Base-by-base conservation (phyloP, 2,888 invertebrate genomes). In the Drosophila colorata region DNA sequence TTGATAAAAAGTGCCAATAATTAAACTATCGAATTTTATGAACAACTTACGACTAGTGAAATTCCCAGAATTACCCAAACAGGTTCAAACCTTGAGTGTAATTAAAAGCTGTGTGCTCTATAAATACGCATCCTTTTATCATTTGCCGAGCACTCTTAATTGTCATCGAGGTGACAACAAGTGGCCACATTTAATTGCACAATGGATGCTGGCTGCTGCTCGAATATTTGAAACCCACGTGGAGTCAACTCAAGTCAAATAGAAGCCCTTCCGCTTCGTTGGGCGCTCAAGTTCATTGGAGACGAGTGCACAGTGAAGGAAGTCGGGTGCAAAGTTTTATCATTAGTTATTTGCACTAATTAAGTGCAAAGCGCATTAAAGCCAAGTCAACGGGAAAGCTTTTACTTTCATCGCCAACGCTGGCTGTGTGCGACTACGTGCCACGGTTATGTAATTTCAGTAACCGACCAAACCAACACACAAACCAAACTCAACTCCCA, bases 271-370 rank as follows among this genome's bases (percentile, higher is more conserved):
- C 58, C 65, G 71, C 76, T 60, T 64, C 66, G 61, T 28, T 58
- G 61, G 47, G 48, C 53, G 53, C 64, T 59, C 44, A 57, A 75
- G 51, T 55, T 70, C 37, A 49, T 35, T 40, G 11, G 28, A 13
- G 7, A 28, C 25, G 2, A 28, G 35, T 9, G 28, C 28, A 2
- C 28, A 28, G 9, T 20, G 20, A 20, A 28, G 38, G 23, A 38
- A 43, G 51, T 51, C 58, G 46, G 78, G 70, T 73, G 60, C 63
- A 73, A 87, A 84, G 74, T 58, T 68, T 74, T 63, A 75, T 74
- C 87, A 84, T 84, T 87, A 80, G 73, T 84, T 84, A 80, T 73
- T 78, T 69, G 78, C 66, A 69, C 73, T 83, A 87, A 83, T 83
- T 87, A 87, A 80, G 85, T 81, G 87, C 63, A 78, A 84, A 78